Conservation (phyloP, 1,140 invertebrate species). For the Pachypeltis micranthus region DNA sequence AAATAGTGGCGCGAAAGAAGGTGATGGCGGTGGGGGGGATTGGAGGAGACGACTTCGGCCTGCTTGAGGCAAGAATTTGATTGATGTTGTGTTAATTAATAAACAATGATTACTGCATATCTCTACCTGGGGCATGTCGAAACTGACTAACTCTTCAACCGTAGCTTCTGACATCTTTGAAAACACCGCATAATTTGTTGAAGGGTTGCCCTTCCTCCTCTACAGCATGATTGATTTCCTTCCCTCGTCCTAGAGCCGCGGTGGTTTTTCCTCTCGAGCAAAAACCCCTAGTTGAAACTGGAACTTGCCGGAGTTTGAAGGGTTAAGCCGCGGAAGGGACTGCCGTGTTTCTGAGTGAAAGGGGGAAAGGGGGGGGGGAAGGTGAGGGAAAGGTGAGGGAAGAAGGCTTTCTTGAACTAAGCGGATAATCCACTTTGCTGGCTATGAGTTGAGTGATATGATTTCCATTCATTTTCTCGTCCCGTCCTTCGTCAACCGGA, state of each 20-base stretch:
- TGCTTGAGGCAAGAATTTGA: constrained; percentile 14
- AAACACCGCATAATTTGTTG: constrained; percentile 14
- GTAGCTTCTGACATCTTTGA: constrained; percentile 14
- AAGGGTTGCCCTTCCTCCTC: not conserved
- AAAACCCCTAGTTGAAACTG: not conserved
- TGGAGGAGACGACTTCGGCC: not conserved
- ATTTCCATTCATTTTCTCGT: too few relatives aligned
- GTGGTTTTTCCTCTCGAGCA: constrained; percentile 6
- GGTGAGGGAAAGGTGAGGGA: too few relatives aligned
- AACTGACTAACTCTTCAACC: constrained; percentile 16
- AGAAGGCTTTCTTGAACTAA: too few relatives aligned
- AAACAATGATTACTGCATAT: constrained; percentile 14
- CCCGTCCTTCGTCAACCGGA: too few relatives aligned
- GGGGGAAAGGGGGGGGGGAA: too few relatives aligned
- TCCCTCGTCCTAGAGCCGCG: not conserved
- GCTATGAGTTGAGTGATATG: too few relatives aligned
- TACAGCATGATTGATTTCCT: constrained; percentile 7
- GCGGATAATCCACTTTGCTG: too few relatives aligned
- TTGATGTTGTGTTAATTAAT: constrained; percentile 17
- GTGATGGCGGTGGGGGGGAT: not conserved
- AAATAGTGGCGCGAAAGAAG: too few relatives aligned
- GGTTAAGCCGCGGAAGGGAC: too few relatives aligned
- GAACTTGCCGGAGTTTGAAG: constrained; percentile 1
- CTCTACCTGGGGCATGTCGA: constrained; percentile 11
- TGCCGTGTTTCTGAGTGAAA: too few relatives aligned